Evolutionary conservation across 2,888 invertebrate genomes (phyloP), one percentile per base, ranked within the genome.

Genomic region (Chymomyza fuscimana): DNA sequence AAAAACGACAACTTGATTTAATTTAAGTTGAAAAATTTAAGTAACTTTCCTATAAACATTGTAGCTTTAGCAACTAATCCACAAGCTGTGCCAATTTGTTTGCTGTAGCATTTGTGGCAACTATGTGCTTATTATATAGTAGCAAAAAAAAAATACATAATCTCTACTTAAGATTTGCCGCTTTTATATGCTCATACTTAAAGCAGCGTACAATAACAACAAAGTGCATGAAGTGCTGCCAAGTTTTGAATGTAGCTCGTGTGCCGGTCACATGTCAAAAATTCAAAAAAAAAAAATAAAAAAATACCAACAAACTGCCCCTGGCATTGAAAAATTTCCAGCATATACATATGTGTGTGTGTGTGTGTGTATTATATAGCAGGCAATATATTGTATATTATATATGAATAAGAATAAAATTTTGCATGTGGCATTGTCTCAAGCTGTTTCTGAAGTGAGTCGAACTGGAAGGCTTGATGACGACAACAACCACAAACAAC

Each of bases 381-480:
- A 77, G 54, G 54, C 54, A 54, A 46, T 46, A 46, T 46, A 46
- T 46, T 12, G 40, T 12, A 46, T 46, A 46, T 46, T 46, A 46
- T 46, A 60, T 60, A 40, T 60, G 60, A 60, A 60, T 60, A 74
- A 70, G 80, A 78, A 46, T 46, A 12, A 46, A 46, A 79, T 75
- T 82, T 79, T 79, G 82, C 82, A 84, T 86, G 82, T 87, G 67
- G 83, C 87, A 84, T 84, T 84, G 83, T 84, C 83, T 84, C 88
- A 87, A 87, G 86, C 88, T 87, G 87, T 87, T 87, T 84, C 81
- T 84, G 88, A 84, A 86, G 87, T 86, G 87, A 86, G 83, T 36
- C 4, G 50, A 61, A 63, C 36, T 67, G 61, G 56, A 10, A 12
- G 68, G 74, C 79, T 74, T 80, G 80, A 54, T 54, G 54, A 9